These are phyloP conservation scores for Paragorgia papillata DNA, from an alignment of 92 coral and sea anemone species.

Conservation along the genomic window DNA sequence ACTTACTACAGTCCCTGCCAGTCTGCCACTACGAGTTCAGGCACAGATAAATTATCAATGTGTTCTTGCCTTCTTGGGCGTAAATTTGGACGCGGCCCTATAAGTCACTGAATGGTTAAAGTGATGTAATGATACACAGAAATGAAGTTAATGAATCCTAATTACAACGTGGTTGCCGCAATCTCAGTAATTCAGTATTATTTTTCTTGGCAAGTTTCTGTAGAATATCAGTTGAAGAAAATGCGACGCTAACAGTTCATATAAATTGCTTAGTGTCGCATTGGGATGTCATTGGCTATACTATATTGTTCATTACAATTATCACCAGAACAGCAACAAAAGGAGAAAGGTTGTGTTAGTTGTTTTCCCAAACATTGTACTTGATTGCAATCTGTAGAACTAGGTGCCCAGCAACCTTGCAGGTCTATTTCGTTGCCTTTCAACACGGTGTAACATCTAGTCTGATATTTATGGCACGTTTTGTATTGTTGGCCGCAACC, in stretches of 20 bases:
- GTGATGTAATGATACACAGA: too few relatives aligned
- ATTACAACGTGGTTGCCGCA: too few relatives aligned
- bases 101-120: too few relatives aligned
- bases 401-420: constrained; percentile 32
- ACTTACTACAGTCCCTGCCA: too few relatives aligned
- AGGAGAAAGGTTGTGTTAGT: neutral
- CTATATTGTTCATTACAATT: constrained; percentile 25
- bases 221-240: neutral
- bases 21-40: too few relatives aligned
- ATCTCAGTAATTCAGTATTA: too few relatives aligned
- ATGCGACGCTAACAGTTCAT: neutral
- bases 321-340: constrained; percentile 41
- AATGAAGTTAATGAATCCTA: too few relatives aligned
- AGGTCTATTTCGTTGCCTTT: neutral
- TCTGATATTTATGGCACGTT: neutral
- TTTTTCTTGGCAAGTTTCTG: constrained; percentile 10
- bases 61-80: too few relatives aligned
- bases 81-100: too few relatives aligned
- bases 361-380: neutral
- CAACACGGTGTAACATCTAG: constrained; percentile 15
- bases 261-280: neutral
- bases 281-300: constrained; percentile 1
- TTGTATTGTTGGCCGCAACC: constrained; percentile 7
- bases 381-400: neutral
- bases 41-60: too few relatives aligned